Evolutionary conservation across 2,797 vertebrate species (phyloP).

Genomic region (Sardinella longiceps): DNA sequence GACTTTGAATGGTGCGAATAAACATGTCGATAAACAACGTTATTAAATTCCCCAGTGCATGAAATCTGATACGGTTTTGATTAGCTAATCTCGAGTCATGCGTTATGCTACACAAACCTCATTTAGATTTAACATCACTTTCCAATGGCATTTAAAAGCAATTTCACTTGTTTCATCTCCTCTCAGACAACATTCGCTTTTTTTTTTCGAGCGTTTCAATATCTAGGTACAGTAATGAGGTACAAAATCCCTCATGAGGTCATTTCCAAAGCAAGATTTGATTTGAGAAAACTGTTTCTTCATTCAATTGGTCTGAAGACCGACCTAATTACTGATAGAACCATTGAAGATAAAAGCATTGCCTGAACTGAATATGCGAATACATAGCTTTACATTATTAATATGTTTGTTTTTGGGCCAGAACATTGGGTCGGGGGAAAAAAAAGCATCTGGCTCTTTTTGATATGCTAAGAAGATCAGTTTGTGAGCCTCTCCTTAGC

Average conservation of each 20-base stretch:
- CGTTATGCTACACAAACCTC: background rate
- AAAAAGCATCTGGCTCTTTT: slow-evolving; percentile 48
- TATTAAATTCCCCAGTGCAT: background rate
- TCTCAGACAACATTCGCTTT: background rate
- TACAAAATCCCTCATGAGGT: slow-evolving; percentile 17
- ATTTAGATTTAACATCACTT: background rate
- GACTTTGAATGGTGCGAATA: background rate
- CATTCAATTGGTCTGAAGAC: slow-evolving; percentile 8
- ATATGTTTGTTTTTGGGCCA: slow-evolving; percentile 65
- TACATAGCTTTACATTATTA: slow-evolving; percentile 65
- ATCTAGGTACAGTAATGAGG: background rate
- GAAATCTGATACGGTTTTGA: slow-evolving; percentile 6
- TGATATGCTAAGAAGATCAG: slow-evolving; percentile 58
- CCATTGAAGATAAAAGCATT: slow-evolving; percentile 60
- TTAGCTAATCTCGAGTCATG: background rate
- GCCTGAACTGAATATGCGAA: slow-evolving; percentile 58
- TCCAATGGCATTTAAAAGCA: slow-evolving; percentile 12
- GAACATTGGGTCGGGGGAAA: slow-evolving; percentile 49
- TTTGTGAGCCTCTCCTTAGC: slow-evolving; percentile 22
- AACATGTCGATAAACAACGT: background rate
- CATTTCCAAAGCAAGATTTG: background rate
- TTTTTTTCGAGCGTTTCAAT: background rate
- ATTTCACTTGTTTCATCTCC: background rate
- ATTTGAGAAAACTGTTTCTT: background rate
- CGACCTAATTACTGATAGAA: slow-evolving; percentile 13